phyloP scores from a whole-genome alignment of 2,113 vertebrate genomes.

The Uria aalge region DNA sequence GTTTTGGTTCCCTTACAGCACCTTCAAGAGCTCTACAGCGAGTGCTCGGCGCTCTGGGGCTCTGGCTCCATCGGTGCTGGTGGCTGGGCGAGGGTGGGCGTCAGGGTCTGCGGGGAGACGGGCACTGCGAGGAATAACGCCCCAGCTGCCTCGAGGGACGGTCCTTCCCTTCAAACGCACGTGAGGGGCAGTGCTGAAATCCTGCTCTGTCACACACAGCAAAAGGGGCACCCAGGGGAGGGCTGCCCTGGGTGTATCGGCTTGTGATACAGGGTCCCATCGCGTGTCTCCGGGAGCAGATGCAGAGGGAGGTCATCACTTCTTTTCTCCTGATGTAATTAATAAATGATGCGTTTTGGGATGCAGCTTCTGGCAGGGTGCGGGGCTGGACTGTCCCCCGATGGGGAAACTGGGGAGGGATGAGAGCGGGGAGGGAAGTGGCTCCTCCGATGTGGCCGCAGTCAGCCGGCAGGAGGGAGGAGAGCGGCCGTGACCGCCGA shows the following conservation, averaged over 20 bases:
- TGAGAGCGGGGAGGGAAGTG: background rate
- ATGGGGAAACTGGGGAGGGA: background rate
- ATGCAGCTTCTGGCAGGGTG: background rate
- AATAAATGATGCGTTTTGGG: background rate
- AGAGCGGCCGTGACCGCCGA: fast-evolving
- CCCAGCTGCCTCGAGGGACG: background rate
- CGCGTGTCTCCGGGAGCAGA: background rate
- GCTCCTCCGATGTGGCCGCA: fast-evolving
- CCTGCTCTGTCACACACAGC: background rate
- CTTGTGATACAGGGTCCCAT: fast-evolving
- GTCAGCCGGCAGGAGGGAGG: background rate
- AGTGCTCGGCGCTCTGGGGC: background rate
- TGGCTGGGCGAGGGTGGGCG: background rate
- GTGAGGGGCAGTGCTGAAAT: background rate
- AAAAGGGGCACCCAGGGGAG: background rate
- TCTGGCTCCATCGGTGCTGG: background rate
- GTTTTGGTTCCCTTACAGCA: background rate
- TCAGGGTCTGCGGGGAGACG: background rate
- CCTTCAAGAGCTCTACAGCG: background rate
- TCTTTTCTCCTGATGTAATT: background rate
- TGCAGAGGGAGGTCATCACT: background rate
- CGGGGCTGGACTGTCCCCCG: background rate
- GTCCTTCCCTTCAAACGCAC: background rate
- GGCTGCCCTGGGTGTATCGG: fast-evolving
- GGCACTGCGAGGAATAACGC: background rate